Evolutionary conservation across 2,888 invertebrate species (phyloP).

Genomic region (Isotomurus palustris): DNA sequence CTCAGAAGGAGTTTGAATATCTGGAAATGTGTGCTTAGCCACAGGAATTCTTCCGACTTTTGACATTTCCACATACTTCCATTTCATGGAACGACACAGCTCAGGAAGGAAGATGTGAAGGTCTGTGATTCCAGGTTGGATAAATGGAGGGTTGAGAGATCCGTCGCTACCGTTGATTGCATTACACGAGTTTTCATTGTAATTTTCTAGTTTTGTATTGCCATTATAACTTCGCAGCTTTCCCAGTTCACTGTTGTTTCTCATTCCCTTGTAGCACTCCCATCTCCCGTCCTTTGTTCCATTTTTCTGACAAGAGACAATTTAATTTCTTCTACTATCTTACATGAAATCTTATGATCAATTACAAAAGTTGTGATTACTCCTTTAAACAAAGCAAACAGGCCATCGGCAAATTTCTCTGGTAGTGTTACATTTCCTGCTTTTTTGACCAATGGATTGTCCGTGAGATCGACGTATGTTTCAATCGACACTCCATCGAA

Average conservation of each 20-base stretch:
- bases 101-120: constrained; percentile 23
- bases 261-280: constrained; percentile 21
- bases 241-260: constrained; percentile 17
- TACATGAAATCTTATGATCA: not conserved
- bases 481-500: constrained; percentile 37
- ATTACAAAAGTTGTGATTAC: constrained; percentile 7
- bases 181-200: constrained; percentile 31
- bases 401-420: constrained; percentile 26
- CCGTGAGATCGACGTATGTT: constrained; percentile 24
- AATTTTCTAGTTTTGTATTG: constrained; percentile 17
- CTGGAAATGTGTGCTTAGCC: constrained; percentile 21
- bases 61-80: constrained; percentile 15
- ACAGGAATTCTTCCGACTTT: constrained; percentile 18
- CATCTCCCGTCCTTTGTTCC: constrained; percentile 29
- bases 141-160: constrained; percentile 26
- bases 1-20: constrained; percentile 20
- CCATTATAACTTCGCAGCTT: constrained; percentile 17
- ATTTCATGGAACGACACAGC: constrained; percentile 21
- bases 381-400: constrained; percentile 30
- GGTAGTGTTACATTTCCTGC: constrained; percentile 23
- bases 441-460: constrained; percentile 25
- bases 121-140: constrained; percentile 18
- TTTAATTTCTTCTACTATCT: not conserved
- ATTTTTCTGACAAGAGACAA: constrained; percentile 24
- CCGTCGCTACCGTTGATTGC: constrained; percentile 37